A percentile compares a stretch with the other conserved stretches of the same genome.
Conservation (phyloP, 2,888 invertebrate genomes). For the Odontothrips loti region DNA sequence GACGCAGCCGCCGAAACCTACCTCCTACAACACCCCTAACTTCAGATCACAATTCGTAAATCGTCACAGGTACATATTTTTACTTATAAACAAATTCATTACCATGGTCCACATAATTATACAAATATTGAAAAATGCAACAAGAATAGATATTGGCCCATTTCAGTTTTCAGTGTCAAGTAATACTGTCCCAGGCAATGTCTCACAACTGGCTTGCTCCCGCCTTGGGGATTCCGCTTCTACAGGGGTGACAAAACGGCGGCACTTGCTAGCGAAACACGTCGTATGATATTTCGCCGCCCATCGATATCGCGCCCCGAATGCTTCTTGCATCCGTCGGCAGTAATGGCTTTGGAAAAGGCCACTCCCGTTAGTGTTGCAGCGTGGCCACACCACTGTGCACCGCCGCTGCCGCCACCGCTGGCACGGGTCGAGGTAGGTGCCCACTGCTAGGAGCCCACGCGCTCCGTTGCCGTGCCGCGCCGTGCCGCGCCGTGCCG, state of each 20-base stretch:
- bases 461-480: background rate
- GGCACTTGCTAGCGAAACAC: no score
- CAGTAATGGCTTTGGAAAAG: background rate
- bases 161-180: no score
- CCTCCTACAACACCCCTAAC: background rate
- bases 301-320: no score
- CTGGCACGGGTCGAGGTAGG: background rate
- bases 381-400: no score
- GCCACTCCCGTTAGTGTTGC: constrained; percentile 15
- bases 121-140: background rate
- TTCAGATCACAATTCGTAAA: background rate
- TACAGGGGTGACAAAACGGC: no score
- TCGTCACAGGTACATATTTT: constrained; percentile 3
- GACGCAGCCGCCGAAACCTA: background rate
- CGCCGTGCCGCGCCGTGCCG: background rate
- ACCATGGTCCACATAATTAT: background rate
- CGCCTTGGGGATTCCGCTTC: no score
- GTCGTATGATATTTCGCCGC: no score
- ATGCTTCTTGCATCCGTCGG: background rate
- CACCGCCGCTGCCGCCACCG: no score
- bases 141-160: background rate
- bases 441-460: background rate
- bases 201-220: no score
- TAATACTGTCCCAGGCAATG: no score
- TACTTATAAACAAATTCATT: constrained; percentile 19